Conservation (phyloP, 2,888 invertebrate species). For the Oscheius sp. region DNA sequence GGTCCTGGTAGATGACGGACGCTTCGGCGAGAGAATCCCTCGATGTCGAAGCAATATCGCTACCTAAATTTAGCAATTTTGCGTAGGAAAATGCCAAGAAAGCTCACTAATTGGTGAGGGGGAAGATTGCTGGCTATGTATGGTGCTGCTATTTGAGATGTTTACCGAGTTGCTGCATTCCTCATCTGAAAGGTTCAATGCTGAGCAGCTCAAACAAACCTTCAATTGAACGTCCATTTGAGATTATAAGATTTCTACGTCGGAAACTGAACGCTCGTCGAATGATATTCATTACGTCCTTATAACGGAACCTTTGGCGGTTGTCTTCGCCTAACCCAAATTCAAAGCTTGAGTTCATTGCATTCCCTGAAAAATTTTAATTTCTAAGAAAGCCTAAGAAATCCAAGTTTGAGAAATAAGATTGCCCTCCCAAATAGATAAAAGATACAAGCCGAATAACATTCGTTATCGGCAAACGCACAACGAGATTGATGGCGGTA, state of each 20-base stretch:
- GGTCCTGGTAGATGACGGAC: constrained; percentile 42
- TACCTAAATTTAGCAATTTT: constrained; percentile 23
- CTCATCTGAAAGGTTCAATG: constrained; percentile 15
- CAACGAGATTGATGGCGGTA: constrained; percentile 23
- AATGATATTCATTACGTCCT: constrained; percentile 43
- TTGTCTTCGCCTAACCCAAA: not conserved
- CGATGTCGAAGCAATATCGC: constrained; percentile 44
- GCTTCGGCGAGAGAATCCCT: constrained; percentile 24
- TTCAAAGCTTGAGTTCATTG: constrained; percentile 21
- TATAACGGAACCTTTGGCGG: constrained; percentile 26
- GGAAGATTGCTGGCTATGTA: constrained; percentile 24
- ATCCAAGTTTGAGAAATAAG: not conserved
- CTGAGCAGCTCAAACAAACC: not conserved
- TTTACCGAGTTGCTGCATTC: constrained; percentile 28
- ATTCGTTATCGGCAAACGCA: constrained; percentile 28
- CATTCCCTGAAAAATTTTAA: constrained; percentile 26
- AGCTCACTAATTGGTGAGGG: constrained; percentile 34
- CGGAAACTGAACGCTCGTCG: constrained; percentile 45
- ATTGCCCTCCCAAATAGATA: not conserved
- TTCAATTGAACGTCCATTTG: no score
- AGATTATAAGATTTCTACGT: constrained; percentile 10
- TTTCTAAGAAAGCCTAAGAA: no score
- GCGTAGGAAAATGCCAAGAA: not conserved
- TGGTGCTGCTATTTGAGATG: constrained; percentile 20
- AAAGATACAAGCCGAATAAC: not conserved